Evolutionary conservation across 2,888 invertebrate genomes (phyloP), one percentile per base, ranked within the genome.

Genomic region (Megaustenia siamemsis): DNA sequence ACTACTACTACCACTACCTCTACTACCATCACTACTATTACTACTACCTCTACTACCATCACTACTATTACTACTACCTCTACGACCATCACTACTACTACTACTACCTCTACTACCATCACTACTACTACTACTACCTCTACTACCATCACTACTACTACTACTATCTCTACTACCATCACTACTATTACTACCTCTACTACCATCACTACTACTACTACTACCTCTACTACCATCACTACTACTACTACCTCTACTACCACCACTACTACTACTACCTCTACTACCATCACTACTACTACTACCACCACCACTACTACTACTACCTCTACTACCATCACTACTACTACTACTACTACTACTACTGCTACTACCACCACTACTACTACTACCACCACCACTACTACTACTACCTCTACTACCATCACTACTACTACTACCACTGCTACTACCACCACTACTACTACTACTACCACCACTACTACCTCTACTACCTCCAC

Each of bases 271-370:
- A 76, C 45, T 76, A 76, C 45, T 76, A 76, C 45, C 49, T 49
- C 53, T 76, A 76, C 71, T 76, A 76, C 49, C 49, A 76, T 49
- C 32, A 45, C 45, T 45, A 76, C 53, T 76, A 49, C 76, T 76
- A 76, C 76, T 76, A 49, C 76, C 49, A 76, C 76, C 60, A 56
- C 78, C 38, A 5, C 78, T 78, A 78, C 78, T 78, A 78, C 78
- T 78, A 78, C 78, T 78, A 78, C 78, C 60, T 60, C 78, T 78
- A 78, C 78, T 78, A 78, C 78, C 60, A 78, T 60, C 60, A 78
- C 78, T 78, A 78, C 78, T 78, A 78, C 78, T 78, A 78, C 78
- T 78, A 60, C 78, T 78, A 78, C 78, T 78, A 78, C 78, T 78
- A 78, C 63, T 63, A 78, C 78, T 78, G 60, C 78, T 78, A 78